A percentile compares a stretch with the other conserved stretches of the same genome.
These are phyloP conservation scores for Amorpha juglandis DNA, from an alignment of 2,888 invertebrate species.

Conservation along the genomic window DNA sequence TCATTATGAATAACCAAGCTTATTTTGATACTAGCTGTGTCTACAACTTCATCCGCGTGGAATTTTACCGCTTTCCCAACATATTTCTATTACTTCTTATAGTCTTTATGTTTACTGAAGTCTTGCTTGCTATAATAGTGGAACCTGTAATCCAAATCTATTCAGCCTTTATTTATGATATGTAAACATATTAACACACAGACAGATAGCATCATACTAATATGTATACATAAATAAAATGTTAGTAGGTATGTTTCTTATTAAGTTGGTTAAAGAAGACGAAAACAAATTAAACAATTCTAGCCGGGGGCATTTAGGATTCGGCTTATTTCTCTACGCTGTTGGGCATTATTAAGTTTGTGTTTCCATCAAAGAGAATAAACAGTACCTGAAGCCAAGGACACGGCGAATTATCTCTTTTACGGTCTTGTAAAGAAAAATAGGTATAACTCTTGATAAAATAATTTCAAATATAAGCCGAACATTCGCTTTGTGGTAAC, in stretches of 20 bases:
- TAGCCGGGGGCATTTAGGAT: not conserved
- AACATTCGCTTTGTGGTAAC: constrained; percentile 21
- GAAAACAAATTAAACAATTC: not conserved
- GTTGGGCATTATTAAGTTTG: not conserved
- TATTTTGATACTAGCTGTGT: not conserved
- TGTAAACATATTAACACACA: no score
- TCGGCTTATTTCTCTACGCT: not conserved
- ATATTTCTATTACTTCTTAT: no score
- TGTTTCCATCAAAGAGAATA: constrained; percentile 9
- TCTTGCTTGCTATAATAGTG: no score
- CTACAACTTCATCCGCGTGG: no score
- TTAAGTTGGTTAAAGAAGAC: not conserved
- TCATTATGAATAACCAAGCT: not conserved
- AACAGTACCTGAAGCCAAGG: not conserved
- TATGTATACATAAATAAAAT: no score
- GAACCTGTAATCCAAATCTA: no score
- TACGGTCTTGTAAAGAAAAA: constrained; percentile 6
- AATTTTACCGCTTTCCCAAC: no score
- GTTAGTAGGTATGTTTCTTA: not conserved
- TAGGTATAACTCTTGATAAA: constrained; percentile 9
- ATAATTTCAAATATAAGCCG: not conserved
- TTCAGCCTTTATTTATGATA: no score
- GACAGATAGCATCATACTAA: no score
- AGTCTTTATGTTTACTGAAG: no score
- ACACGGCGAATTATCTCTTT: not conserved